Conservation (phyloP, 2,797 vertebrate species). For the Gymnothorax javanicus region DNA sequence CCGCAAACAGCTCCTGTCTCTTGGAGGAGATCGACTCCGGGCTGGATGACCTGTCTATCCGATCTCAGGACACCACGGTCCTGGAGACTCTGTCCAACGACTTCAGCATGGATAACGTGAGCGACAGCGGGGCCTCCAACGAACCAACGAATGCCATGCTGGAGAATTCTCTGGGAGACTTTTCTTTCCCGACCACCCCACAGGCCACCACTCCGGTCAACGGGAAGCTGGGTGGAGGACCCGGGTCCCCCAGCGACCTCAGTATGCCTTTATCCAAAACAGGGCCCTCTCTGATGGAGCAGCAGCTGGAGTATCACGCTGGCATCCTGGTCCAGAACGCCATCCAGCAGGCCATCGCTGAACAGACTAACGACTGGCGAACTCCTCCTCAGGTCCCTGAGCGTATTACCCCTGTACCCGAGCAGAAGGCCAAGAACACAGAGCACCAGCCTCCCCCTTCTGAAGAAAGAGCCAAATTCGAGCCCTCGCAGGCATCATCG, state of each 20-base stretch:
- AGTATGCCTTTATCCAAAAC: slow-evolving; percentile 62
- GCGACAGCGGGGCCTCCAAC: slow-evolving; percentile 87
- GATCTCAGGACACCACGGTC: slow-evolving; percentile 90
- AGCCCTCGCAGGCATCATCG: slow-evolving; percentile 63
- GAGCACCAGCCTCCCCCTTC: slow-evolving; percentile 54
- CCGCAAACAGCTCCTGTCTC: slow-evolving; percentile 69
- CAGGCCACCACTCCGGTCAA: slow-evolving; percentile 81
- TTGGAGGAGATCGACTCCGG: slow-evolving; percentile 93
- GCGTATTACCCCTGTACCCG: slow-evolving; percentile 49
- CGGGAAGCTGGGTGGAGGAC: slow-evolving; percentile 66
- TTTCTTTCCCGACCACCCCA: slow-evolving; percentile 85
- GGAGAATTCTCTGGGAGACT: slow-evolving; percentile 76
- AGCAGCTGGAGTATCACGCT: slow-evolving; percentile 88
- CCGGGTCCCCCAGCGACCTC: slow-evolving; percentile 72
- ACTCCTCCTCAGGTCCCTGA: slow-evolving; percentile 48
- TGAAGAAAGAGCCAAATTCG: slow-evolving; percentile 50
- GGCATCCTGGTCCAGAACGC: slow-evolving; percentile 88
- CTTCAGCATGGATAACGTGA: slow-evolving; percentile 92
- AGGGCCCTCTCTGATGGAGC: slow-evolving; percentile 70
- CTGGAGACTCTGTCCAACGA: slow-evolving; percentile 84
- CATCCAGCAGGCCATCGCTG: slow-evolving; percentile 88
- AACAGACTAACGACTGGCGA: slow-evolving; percentile 73
- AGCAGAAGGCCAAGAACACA: slow-evolving; percentile 36
- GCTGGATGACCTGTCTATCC: slow-evolving; percentile 88
- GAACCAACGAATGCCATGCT: slow-evolving; percentile 78